phyloP scores from a whole-genome alignment of 2,113 vertebrate species.

The Conger conger region DNA sequence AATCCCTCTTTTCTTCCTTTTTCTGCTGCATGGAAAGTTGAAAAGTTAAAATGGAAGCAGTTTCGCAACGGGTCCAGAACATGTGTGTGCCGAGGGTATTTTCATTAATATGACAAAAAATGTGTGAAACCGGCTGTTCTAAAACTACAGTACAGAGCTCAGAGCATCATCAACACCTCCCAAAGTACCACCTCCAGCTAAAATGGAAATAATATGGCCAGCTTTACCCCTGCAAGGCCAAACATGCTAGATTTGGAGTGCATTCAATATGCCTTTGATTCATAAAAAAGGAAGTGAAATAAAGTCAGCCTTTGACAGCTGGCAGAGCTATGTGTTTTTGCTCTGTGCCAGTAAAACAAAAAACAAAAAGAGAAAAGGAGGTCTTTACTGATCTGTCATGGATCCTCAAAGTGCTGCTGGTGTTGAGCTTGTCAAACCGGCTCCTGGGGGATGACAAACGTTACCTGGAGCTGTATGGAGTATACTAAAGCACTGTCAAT shows the following conservation, averaged over 20 bases:
- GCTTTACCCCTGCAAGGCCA: slow-evolving; percentile 78
- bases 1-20: slow-evolving; percentile 38
- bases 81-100: slow-evolving; percentile 41
- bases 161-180: slow-evolving; percentile 66
- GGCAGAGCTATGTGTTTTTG: slow-evolving; percentile 75
- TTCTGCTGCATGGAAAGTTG: slow-evolving; percentile 60
- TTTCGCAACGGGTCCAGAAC: slow-evolving; percentile 59
- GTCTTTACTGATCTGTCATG: slow-evolving; percentile 73
- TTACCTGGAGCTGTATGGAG: slow-evolving; percentile 56
- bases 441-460: slow-evolving; percentile 59
- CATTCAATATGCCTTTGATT: slow-evolving; percentile 84
- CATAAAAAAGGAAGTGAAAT: slow-evolving; percentile 77
- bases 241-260: slow-evolving; percentile 86
- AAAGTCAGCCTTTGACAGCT: slow-evolving; percentile 84
- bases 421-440: slow-evolving; percentile 67
- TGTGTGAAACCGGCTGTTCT: slow-evolving; percentile 39
- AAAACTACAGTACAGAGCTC: slow-evolving; percentile 48
- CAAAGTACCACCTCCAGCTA: slow-evolving; percentile 66
- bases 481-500: too few relatives aligned
- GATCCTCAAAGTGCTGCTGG: slow-evolving; percentile 63
- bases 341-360: slow-evolving; percentile 65
- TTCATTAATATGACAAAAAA: slow-evolving; percentile 64
- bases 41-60: slow-evolving; percentile 63
- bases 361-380: slow-evolving; percentile 45
- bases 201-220: slow-evolving; percentile 69